These are phyloP conservation scores for Bombus balteatus DNA, from an alignment of 1,140 invertebrate genomes.

Conservation along the genomic window DNA sequence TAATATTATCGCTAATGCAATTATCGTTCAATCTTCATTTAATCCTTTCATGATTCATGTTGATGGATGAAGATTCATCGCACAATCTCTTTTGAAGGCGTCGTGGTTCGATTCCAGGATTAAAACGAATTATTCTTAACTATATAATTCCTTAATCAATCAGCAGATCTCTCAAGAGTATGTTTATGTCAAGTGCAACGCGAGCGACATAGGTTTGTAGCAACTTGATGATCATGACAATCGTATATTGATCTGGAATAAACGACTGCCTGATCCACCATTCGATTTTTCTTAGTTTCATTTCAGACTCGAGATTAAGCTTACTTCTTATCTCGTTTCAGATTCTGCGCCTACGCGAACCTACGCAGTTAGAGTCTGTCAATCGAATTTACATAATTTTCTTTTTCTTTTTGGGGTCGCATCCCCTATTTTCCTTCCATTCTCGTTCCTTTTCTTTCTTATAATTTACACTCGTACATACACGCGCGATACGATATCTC, in stretches of 20 bases:
- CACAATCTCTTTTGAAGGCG: neutral
- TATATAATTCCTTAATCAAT: constrained; percentile 42
- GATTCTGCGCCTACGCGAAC: neutral
- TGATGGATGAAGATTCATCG: neutral
- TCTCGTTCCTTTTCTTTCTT: too few species aligned
- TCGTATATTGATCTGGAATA: constrained; percentile 22
- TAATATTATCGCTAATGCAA: too few species aligned
- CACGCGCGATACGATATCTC: neutral
- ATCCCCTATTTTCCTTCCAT: neutral
- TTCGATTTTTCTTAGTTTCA: neutral
- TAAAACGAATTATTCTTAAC: constrained; percentile 32
- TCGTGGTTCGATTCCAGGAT: constrained; percentile 11
- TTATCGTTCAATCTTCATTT: too few species aligned
- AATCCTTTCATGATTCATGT: too few species aligned
- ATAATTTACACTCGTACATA: neutral
- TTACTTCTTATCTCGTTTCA: constrained; percentile 2
- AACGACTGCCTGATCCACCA: constrained; percentile 24
- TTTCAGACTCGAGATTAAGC: constrained; percentile 4
- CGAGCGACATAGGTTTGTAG: constrained; percentile 22
- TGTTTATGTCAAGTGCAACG: constrained; percentile 48
- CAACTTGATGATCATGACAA: neutral
- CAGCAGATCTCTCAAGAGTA: constrained; percentile 55
- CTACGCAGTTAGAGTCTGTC: neutral
- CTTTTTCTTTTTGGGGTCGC: neutral
- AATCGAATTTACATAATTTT: neutral